Evolutionary conservation across 2,888 invertebrate genomes (phyloP).

Genomic region (Oscheius myriophilus): DNA sequence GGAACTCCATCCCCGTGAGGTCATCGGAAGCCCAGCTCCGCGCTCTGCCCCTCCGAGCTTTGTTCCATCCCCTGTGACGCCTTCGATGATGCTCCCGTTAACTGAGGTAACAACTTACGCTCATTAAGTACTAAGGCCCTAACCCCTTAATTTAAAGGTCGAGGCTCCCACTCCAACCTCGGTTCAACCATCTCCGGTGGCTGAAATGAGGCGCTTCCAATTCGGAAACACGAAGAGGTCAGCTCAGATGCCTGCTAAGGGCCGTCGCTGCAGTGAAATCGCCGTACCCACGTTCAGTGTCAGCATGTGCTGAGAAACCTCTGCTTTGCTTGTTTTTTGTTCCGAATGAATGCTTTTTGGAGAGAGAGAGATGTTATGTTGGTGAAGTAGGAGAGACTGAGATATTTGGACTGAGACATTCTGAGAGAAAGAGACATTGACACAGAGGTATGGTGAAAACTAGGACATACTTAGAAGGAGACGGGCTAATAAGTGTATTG

Average conservation of each 20-base stretch:
- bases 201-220: slow-evolving; percentile 42
- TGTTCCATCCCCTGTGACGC: background rate
- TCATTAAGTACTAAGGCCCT: too few species aligned
- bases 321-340: slow-evolving; percentile 20
- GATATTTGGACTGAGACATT: too few species aligned
- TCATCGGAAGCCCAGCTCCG: slow-evolving; percentile 52
- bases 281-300: slow-evolving; percentile 50
- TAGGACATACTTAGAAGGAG: too few species aligned
- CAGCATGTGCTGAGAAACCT: slow-evolving; percentile 45
- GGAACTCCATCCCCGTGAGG: slow-evolving; percentile 38
- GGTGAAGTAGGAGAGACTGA: too few species aligned
- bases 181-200: slow-evolving; percentile 21
- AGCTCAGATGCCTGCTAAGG: slow-evolving; percentile 30
- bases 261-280: slow-evolving; percentile 45
- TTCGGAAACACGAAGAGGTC: slow-evolving; percentile 38
- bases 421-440: too few species aligned
- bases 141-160: slow-evolving; percentile 10
- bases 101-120: slow-evolving; percentile 15
- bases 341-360: slow-evolving; percentile 7
- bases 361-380: too few species aligned
- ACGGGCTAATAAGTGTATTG: too few species aligned
- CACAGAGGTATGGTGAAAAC: too few species aligned
- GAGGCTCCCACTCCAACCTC: slow-evolving; percentile 30
- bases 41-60: slow-evolving; percentile 31
- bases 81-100: slow-evolving; percentile 18